Base-by-base conservation (phyloP, 2,113 vertebrate species). In the Odocoileus hemionus region DNA sequence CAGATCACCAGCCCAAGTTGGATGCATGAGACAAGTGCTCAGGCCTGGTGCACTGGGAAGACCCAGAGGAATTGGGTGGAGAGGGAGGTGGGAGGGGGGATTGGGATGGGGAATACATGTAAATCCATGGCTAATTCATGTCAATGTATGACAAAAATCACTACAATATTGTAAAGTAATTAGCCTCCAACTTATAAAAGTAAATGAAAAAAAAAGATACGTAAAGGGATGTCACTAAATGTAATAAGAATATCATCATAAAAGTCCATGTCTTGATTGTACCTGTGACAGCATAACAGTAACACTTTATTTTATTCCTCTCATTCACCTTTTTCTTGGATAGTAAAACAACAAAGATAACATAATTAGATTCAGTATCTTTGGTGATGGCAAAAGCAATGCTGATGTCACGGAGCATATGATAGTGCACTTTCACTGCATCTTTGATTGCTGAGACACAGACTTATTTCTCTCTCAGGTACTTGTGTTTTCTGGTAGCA, bases 401-500 rank as follows among this genome's bases (percentile, higher is more conserved):
- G 39, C 3, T 26, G 15, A 0, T 21, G 52, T 74, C 45, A 67
- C 12, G 1, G 52, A 79, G 67, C 21, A 1, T 12, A 0, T 79
- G 39, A 15, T 57, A 26, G 58, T 26, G 17, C 19, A 55, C 28
- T 25, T 28, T 86, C 19, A 19, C 39, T 60, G 21, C 25, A 28
- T 60, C 67, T 93, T 87, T 84, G 58, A 93, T 80, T 54, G 64
- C 70, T 54, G 13, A 26, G 89, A 94, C 50, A 90, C 60, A 87
- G 36, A 60, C 5, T 36, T 76, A 52, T 26, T 64, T 67, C 25
- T 92, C 17, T 95, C 26, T 64, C 58, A 7, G 64, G 25, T 93
- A 33, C 50, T 70, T 83, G 43, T 60, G 33, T 95, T 94, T 96
- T 90, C 80, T 67, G 89, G 50, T 55, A 85, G 43, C 50, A 95